Percentiles rank a stretch among this genome's conserved stretches.
Conservation (phyloP, 37 sponge, comb jelly and placozoan genomes). For the Eunapius fragilis region DNA sequence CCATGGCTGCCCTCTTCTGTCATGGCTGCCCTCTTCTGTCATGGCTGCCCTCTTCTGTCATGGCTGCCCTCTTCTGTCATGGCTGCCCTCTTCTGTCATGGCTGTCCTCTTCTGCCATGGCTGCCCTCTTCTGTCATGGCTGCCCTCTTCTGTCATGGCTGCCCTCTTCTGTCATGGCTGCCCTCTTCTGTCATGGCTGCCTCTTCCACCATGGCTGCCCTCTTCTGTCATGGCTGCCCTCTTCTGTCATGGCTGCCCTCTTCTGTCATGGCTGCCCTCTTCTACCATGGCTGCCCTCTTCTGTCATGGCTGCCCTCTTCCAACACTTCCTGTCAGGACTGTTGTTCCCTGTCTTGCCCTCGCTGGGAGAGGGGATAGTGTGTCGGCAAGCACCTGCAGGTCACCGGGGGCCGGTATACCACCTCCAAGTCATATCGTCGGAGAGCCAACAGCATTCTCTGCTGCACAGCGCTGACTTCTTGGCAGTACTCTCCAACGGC, state of each 20-base stretch:
- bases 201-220: too few species aligned
- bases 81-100: neutral
- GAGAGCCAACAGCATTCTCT: constrained; percentile 34
- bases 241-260: neutral
- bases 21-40: neutral
- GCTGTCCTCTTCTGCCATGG: neutral
- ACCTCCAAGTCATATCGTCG: constrained; percentile 15
- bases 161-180: neutral
- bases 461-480: constrained; percentile 28
- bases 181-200: neutral
- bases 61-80: neutral
- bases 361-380: neutral
- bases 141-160: neutral
- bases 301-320: neutral
- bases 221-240: neutral
- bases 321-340: neutral
- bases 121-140: neutral
- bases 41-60: neutral
- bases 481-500: constrained; percentile 19
- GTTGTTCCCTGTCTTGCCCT: neutral
- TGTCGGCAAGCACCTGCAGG: constrained; percentile 5
- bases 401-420: neutral
- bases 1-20: neutral
- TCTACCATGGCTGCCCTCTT: neutral
- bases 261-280: neutral